A percentile compares a stretch with the other conserved stretches of the same genome.
Evolutionary conservation across 2,797 vertebrate genomes (phyloP).

Genomic region (Sebastes matsubarae): DNA sequence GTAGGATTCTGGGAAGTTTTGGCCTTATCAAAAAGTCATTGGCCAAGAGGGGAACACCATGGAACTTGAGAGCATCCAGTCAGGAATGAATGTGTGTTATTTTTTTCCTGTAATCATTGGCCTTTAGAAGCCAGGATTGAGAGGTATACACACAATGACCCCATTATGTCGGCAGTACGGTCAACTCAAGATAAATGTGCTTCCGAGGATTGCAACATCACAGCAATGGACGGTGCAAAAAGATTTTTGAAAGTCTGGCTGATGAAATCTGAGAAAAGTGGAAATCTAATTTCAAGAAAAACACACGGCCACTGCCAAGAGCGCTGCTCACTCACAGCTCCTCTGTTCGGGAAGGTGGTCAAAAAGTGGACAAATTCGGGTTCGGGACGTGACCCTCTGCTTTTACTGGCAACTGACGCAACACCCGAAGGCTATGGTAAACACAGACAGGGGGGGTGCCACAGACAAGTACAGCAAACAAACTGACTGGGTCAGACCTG

Average conservation of each 20-base stretch:
- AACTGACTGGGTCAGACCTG: background rate
- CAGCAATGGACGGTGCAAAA: conserved; percentile 20
- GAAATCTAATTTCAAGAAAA: conserved; percentile 38
- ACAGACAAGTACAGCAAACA: conserved; percentile 35
- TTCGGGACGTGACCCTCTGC: conserved; percentile 4
- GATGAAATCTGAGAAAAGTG: conserved; percentile 50
- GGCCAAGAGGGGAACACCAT: background rate
- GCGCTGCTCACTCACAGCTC: background rate
- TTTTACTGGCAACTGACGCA: conserved; percentile 57
- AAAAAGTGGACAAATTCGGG: conserved; percentile 23
- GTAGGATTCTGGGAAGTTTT: background rate
- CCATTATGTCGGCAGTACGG: conserved; percentile 71
- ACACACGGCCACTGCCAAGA: background rate
- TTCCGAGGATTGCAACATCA: conserved; percentile 55
- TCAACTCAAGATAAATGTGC: conserved; percentile 63
- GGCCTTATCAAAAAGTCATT: background rate
- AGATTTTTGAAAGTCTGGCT: conserved; percentile 11
- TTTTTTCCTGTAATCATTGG: conserved; percentile 40
- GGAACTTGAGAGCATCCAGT: conserved; percentile 27
- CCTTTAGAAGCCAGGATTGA: conserved; percentile 55
- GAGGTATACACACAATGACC: conserved; percentile 69
- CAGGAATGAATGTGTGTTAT: conserved; percentile 12
- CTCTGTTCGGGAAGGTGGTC: conserved; percentile 2
- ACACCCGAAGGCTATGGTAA: conserved; percentile 37
- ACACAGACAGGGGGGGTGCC: conserved; percentile 22